Base-by-base conservation (phyloP, 2,113 vertebrate genomes). In the Microcebus jonahi region DNA sequence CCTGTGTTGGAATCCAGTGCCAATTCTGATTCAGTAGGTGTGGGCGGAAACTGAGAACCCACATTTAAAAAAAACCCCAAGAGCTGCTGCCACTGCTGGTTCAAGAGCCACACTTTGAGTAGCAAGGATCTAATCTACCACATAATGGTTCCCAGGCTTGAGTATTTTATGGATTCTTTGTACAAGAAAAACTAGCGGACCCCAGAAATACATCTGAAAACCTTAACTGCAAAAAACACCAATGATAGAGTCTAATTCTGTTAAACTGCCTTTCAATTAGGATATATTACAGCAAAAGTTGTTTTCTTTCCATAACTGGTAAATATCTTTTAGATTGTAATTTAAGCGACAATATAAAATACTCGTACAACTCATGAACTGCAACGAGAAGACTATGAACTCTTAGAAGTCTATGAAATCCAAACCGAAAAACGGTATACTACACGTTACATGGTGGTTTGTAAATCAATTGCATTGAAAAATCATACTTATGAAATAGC, bases 291-390 rank as follows among this genome's bases (percentile, higher is more conserved):
- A 59, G 20, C 34, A 57, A 92, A 85, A 85, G 25, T 70, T 75
- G 13, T 83, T 88, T 90, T 65, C 17, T 85, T 83, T 82, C 48
- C 71, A 57, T 73, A 73, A 39, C 15, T 9, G 14, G 65, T 50
- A 89, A 67, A n/a, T 31, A 31, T 68, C 68, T 77, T 93, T 45
- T 68, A 88, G 55, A 53, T 85, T 34, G 57, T 67, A 61, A 61
- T 61, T 75, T 87, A 65, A 76, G 25, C 71, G 39, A 75, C 21
- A 90, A 68, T 68, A 76, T 68, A 75, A 95, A 96, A 71, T 90
- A 82, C 11, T 96, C 92, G 20, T 71, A 23, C 39, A 81, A 81
- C 8, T 75, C 17, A 53, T 53, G 23, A 75, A 50, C 29, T 92
- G 27, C 25, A 65, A 21, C 1, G 6, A 18, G 65, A 87, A 94